Percentiles rank a stretch among this genome's conserved stretches.
phyloP scores from a whole-genome alignment of 2,113 vertebrate genomes.

The Sinocyclocheilus maitianheensis region DNA sequence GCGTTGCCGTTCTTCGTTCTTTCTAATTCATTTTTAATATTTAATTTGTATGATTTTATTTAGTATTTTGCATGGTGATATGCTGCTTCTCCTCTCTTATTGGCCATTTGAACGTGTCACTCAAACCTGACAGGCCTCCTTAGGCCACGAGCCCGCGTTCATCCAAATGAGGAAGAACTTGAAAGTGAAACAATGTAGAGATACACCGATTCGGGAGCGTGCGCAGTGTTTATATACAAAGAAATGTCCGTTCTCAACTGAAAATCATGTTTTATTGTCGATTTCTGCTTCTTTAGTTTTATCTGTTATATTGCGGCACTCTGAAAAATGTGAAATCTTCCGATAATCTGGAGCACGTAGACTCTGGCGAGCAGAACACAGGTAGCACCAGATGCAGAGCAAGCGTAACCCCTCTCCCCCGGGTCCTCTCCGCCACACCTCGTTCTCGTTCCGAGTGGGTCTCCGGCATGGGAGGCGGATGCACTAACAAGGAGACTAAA shows the following conservation, averaged over 20 bases:
- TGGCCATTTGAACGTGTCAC: neutral
- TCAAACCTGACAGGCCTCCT: neutral
- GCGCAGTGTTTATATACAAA: neutral
- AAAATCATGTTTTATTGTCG: neutral
- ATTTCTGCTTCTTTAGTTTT: neutral
- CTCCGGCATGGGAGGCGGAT: no score
- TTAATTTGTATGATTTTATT: neutral
- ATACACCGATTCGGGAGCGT: neutral
- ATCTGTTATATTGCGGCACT: neutral
- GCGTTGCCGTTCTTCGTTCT: neutral
- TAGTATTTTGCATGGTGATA: neutral
- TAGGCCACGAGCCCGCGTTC: constrained; percentile 8
- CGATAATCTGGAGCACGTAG: constrained; percentile 8
- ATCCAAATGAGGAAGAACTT: neutral
- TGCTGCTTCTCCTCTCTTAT: neutral
- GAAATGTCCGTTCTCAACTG: neutral
- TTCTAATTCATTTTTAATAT: neutral
- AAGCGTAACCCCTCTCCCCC: no score
- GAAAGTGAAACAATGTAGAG: constrained; percentile 19
- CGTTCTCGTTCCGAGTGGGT: no score
- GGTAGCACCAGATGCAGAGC: neutral
- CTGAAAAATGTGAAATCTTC: neutral
- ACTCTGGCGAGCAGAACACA: neutral
- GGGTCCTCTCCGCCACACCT: no score
- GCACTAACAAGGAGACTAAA: no score